A percentile compares a stretch with the other conserved stretches of the same genome.
Evolutionary conservation across 1,140 invertebrate genomes (phyloP).

Genomic region (Tribolium madens): DNA sequence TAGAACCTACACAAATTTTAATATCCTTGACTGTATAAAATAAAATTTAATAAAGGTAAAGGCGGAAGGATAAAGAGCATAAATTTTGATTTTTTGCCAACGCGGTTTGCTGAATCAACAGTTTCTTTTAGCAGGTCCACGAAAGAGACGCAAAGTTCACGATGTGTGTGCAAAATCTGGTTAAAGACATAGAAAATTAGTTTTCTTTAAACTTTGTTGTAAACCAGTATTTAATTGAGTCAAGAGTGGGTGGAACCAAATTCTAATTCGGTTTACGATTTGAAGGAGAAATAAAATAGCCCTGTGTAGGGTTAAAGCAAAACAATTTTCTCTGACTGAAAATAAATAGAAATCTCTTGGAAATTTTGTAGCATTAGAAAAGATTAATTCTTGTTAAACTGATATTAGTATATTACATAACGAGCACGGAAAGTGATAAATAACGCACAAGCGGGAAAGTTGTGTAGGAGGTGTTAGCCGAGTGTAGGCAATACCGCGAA

Average conservation of each 20-base stretch:
- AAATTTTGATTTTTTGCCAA: constrained; percentile 26
- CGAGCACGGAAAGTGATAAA: too few species aligned
- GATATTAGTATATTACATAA: too few species aligned
- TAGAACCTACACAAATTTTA: background rate
- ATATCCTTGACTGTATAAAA: constrained; percentile 10
- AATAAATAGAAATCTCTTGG: background rate
- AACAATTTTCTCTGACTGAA: background rate
- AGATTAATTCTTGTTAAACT: too few species aligned
- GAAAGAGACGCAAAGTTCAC: background rate
- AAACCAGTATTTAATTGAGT: background rate
- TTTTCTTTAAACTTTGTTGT: background rate
- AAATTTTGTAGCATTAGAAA: background rate
- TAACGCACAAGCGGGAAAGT: too few species aligned
- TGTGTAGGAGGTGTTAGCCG: too few species aligned
- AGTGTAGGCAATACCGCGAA: too few species aligned
- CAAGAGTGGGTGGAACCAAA: background rate
- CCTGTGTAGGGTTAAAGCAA: background rate
- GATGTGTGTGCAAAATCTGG: constrained; percentile 6
- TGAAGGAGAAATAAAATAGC: background rate
- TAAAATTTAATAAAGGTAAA: constrained; percentile 34
- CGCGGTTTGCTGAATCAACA: constrained; percentile 17
- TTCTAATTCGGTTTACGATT: background rate
- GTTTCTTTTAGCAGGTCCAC: background rate
- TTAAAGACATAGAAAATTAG: background rate
- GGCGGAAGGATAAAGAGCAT: background rate